Base-by-base conservation (phyloP, 2,888 invertebrate genomes). In the Acheta domesticus region DNA sequence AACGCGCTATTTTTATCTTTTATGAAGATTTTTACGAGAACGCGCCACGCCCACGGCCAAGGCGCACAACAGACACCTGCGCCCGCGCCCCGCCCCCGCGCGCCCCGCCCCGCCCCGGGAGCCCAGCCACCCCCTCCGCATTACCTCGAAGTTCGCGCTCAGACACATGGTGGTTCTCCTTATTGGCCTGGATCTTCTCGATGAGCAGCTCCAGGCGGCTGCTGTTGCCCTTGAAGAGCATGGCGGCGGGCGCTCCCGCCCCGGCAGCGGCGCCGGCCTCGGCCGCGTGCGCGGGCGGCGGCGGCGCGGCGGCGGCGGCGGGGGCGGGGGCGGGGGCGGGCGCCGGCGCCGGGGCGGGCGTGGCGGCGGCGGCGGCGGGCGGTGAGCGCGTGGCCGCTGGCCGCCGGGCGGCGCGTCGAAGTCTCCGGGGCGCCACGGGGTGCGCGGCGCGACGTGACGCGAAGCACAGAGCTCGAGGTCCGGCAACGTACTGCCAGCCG, bases 171-270 rank as follows among this genome's bases (percentile, higher is more conserved):
- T 89, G 91, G 83, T 91, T 92, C 86, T 94, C 94, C 88, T 94
- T 94, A 84, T 93, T 94, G 11, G 94, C 94, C 86, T 95, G 95
- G 84, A 95, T 94, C 88, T 94, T 95, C 87, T 94, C 94, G 83
- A 95, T 95, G 84, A 95, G 90, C 86, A 94, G 92, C 87, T 95
- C 94, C 86, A 95, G 88, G 84, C 94, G 90, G 86, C 93, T 93
- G 89, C 95, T 95, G 87, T 94, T 95, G 82, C 95, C 95, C 86
- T 94, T 95, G 89, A 95, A 95, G 87, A 95, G 89, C 94, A 95
- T 94, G 83, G 83, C 83, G 82, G 82, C 81, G 78, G 82, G 80
- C 78, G 78, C n/a, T n/a, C 21, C 20, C 16, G 23, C 36, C 23
- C 21, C 19, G 19, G 21, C n/a, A n/a, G n/a, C 20, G 16, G 23